Evolutionary conservation across 1,140 invertebrate genomes (phyloP).

Genomic region (Drosophila micromelanica): DNA sequence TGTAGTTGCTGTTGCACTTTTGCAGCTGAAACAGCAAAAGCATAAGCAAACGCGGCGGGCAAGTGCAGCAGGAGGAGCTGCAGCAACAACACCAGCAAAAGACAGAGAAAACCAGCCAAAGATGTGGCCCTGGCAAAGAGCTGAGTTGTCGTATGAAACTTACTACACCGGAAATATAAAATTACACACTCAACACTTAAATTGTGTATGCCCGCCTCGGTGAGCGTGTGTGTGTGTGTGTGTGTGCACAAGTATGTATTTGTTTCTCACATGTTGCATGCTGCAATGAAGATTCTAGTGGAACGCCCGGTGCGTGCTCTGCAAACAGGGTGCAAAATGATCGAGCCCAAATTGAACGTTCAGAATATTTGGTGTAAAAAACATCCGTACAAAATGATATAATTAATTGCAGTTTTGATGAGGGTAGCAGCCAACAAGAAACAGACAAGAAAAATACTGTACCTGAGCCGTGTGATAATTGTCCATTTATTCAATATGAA

Average conservation of each 20-base stretch:
- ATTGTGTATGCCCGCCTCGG: slow-evolving; percentile 51
- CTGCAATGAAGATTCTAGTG: slow-evolving; percentile 70
- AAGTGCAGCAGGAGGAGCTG: slow-evolving; percentile 30
- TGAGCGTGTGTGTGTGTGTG: slow-evolving; percentile 8
- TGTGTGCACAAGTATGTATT: slow-evolving; percentile 30
- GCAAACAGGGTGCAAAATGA: slow-evolving; percentile 69
- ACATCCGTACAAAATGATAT: slow-evolving; percentile 46
- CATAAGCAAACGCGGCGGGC: slow-evolving; percentile 19
- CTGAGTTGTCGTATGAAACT: slow-evolving; percentile 76
- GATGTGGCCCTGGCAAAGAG: slow-evolving; percentile 64
- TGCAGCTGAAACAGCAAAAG: slow-evolving; percentile 76
- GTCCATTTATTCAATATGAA: slow-evolving; percentile 22
- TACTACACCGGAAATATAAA: slow-evolving; percentile 83
- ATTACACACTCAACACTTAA: slow-evolving; percentile 83
- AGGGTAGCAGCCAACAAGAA: slow-evolving; percentile 46
- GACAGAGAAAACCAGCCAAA: slow-evolving; percentile 41
- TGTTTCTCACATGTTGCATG: slow-evolving; percentile 64
- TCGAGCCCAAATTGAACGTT: slow-evolving; percentile 50
- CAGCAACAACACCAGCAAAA: slow-evolving; percentile 43
- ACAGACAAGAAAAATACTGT: slow-evolving; percentile 59
- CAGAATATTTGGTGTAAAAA: slow-evolving; percentile 34
- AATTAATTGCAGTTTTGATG: slow-evolving; percentile 76
- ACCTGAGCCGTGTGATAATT: slow-evolving; percentile 64
- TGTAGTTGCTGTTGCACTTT: slow-evolving; percentile 54
- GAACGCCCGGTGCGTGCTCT: slow-evolving; percentile 45